Base-by-base conservation (phyloP, 2,888 invertebrate genomes). In the Priocnemis perturbator region DNA sequence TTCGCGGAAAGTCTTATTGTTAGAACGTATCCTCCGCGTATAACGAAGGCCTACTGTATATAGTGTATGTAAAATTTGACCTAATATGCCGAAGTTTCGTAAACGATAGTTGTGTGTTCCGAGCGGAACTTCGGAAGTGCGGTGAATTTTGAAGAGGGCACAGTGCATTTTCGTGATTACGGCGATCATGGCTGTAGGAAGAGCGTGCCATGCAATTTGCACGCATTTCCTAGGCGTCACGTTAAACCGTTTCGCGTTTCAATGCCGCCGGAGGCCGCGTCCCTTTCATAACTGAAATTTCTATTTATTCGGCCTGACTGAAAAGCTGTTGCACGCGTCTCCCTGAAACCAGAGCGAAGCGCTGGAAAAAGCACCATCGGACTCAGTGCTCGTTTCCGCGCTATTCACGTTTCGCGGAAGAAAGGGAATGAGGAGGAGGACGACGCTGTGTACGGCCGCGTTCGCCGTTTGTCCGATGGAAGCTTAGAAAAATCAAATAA, bases 381-480 rank as follows among this genome's bases (percentile, higher is more conserved):
- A 67, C 45, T 44, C 30, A 44, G 45, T 26, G 53, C 62, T 53
- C 61, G 64, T 60, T 64, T 44, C 67, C 48, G 48, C 47, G 44
- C 65, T 52, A 76, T 77, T 77, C 77, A 77, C 15, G 37, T 37
- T 37, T 1, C 37, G 7, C 47, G 60, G 37, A 44, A 21, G 56
- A 60, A 48, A 47, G 58, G 57, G 63, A 59, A 67, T 60, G 64
- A 64, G 58, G 26, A 37, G 47, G 37, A 9, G 37, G 59, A 50
- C 63, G 71, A 61, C 59, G 60, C 71, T 67, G 64, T 37, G 37
- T 37, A 37, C 37, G 11, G 69, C 65, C 72, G 23, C 64, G 64
- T 66, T 77, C 70, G 74, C 77, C 63, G 74, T 72, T 71, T 70
- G 71, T 74, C 74, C 74, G 71, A 66, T 58, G 67, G 53, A 55